Base-by-base conservation (phyloP, 2,888 invertebrate genomes). In the Melipona bicolor region DNA sequence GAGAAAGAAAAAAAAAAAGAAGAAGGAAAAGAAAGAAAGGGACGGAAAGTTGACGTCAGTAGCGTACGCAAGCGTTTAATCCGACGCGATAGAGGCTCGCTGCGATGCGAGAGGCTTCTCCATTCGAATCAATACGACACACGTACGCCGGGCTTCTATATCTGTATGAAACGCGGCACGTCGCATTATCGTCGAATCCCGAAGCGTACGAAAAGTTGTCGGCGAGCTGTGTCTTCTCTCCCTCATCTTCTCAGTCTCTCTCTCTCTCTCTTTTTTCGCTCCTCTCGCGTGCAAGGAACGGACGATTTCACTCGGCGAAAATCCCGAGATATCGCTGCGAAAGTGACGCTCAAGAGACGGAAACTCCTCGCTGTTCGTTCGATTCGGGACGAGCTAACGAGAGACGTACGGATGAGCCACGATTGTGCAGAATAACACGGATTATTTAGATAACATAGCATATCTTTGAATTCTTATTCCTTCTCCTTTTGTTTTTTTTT, bases 91-190 rank as follows among this genome's bases (percentile, higher is more conserved):
- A 91, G 90, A 91, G 87, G 86, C 84, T 88, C 89, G 72, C 83
- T 74, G 84, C 89, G 88, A 90, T 87, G 89, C 89, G 92, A 92
- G 92, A 93, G 93, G 93, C 92, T 94, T 94, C 93, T 91, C 91
- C 89, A 92, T 92, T 92, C 91, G 90, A 93, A 93, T 93, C 92
- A 92, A 93, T 93, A 93, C 92, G 89, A 92, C 91, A 92, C 88
- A 90, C 90, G 88, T 89, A 87, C 90, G 80, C 79, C 80, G 77
- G 80, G 84, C 84, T 84, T 84, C 83, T 87, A 76, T 56, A 64
- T 83, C 78, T 86, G 78, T 81, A 85, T 78, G 77, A 83, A 77
- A 67, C 85, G 64, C 73, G 43, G 32, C 54, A 69, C 68, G 68
- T 61, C 79, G 83, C 65, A 77, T 88, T 85, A 84, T 75, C 85